Evolutionary conservation across 2,113 vertebrate species (phyloP), one percentile per base, ranked within the genome.

Genomic region (Cariama cristata): DNA sequence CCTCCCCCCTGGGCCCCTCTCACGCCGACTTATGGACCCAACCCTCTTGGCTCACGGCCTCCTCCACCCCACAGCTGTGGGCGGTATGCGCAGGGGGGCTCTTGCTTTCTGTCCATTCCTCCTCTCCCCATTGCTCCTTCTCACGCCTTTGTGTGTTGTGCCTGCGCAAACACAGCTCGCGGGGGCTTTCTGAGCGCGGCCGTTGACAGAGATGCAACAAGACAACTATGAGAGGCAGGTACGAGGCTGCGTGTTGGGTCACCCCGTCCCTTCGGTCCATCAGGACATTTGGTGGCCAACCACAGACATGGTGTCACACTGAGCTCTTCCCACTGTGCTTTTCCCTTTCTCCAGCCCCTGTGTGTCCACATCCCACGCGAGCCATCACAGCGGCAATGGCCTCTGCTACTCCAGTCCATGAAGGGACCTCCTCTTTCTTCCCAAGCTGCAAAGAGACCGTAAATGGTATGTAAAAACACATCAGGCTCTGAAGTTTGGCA

Each of bases 1-100:
- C 18, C 2, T 35, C 26, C 42, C 9, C 8, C 8, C 11, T 2
- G 0, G 12, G 21, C 35, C 6, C 2, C 26, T 24, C 15, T 49
- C 16, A 11, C 3, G 1, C 38, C 56, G 53, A 5, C 8, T 26
- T 44, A 24, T 21, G 38, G 68, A n/a, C 56, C 52, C 15, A 32
- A 8, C 30, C 49, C 44, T 32, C 64, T 40, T 14, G 22, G 50
- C 6, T 68, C 53, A 6, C 2, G 4, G 30, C 24, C 40, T 62
- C 14, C 47, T 42, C 50, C 44, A 33, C 15, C 28, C 33, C 49
- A 17, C 55, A 24, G 17, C 55, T 33, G 7, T 13, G 28, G 52
- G 22, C 26, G 44, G 18, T 6, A 2, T 8, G 28, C 11, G 5
- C 38, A 4, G 8, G 30, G 47, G 14, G 7, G 17, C 7, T 40